Evolutionary conservation across 2,888 invertebrate genomes (phyloP).

Genomic region (Cylindroiulus punctatus): DNA sequence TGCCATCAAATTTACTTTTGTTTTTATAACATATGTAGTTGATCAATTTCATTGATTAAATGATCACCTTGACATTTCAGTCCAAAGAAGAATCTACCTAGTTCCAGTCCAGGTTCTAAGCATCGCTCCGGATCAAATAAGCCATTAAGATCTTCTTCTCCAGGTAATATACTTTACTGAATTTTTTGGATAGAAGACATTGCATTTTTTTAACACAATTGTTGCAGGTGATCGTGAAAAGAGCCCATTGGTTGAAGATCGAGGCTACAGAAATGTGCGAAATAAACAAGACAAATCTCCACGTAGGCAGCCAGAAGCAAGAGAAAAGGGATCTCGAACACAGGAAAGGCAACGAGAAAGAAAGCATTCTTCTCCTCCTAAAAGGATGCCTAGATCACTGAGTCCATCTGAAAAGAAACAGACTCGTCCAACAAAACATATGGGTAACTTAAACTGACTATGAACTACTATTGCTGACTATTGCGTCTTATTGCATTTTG

Average conservation of each 20-base stretch:
- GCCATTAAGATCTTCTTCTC: neutral
- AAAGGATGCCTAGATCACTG: constrained; percentile 21
- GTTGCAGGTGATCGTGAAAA: neutral
- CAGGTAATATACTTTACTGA: neutral
- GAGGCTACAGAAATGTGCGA: neutral
- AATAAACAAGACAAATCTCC: neutral
- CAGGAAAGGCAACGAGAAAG: neutral
- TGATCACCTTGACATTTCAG: neutral
- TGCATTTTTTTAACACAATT: neutral
- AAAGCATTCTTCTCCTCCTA: neutral
- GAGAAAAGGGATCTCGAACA: neutral
- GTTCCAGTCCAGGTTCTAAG: constrained; percentile 22
- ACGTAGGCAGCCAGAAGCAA: constrained; percentile 13
- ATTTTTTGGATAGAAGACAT: neutral
- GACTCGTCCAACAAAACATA: neutral
- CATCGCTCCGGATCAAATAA: constrained; percentile 24
- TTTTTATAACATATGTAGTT: no score
- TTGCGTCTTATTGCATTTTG: neutral
- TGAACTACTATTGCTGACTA: neutral
- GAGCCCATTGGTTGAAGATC: constrained; percentile 8
- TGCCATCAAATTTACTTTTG: no score
- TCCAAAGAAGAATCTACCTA: neutral
- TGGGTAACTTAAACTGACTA: neutral
- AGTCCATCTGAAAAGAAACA: constrained; percentile 27
- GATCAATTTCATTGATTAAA: neutral